Evolutionary conservation across 2,113 vertebrate species (phyloP).

Genomic region (Xiphias gladius): DNA sequence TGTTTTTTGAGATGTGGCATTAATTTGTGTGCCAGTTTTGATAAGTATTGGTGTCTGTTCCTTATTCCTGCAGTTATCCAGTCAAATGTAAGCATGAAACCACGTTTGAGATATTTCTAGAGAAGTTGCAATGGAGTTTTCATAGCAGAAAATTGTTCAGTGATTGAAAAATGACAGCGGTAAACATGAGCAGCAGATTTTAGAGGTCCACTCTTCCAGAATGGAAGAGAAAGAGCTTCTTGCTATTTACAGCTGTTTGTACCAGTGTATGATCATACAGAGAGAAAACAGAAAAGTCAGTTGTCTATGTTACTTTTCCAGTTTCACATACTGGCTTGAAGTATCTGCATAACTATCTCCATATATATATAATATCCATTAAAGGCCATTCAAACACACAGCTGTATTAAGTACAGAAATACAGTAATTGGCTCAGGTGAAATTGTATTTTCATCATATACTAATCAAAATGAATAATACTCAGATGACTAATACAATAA

Average conservation of each 20-base stretch:
- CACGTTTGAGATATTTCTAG: slow-evolving; percentile 12
- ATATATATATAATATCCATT: background rate
- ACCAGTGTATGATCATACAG: background rate
- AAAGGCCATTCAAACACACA: background rate
- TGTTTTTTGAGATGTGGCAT: background rate
- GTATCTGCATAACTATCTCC: background rate
- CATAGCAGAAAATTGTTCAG: slow-evolving; percentile 27
- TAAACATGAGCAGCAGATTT: slow-evolving; percentile 21
- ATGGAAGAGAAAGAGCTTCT: background rate
- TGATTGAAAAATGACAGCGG: slow-evolving; percentile 17
- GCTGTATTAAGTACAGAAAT: background rate
- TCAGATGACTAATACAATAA: background rate
- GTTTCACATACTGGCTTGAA: no score
- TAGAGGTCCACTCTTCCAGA: background rate
- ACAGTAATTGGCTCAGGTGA: background rate
- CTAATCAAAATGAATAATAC: background rate
- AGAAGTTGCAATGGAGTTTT: slow-evolving; percentile 12
- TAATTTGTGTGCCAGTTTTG: background rate
- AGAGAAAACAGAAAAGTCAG: background rate
- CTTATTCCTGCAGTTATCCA: background rate
- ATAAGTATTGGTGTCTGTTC: background rate
- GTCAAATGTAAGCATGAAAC: slow-evolving; percentile 1
- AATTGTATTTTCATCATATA: background rate
- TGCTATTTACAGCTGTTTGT: background rate
- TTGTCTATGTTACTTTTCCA: background rate